These are phyloP conservation scores for Andricus quercusramuli DNA, from an alignment of 2,888 invertebrate species.

Conservation along the genomic window DNA sequence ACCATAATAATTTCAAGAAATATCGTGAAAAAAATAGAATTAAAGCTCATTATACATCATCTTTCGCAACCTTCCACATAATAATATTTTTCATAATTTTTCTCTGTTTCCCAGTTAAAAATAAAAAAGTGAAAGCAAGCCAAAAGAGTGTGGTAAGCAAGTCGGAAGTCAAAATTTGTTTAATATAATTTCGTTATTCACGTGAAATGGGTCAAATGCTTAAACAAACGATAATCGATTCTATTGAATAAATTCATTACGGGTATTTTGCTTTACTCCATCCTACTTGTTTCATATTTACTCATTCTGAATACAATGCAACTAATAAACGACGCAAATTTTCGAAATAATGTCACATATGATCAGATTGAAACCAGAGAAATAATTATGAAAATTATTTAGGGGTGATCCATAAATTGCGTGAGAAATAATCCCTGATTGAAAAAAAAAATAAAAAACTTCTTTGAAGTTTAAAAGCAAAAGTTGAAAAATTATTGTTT, in stretches of 20 bases:
- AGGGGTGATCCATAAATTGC: too few species aligned
- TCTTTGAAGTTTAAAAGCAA: too few species aligned
- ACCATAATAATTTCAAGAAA: too few species aligned
- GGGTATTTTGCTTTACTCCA: neutral
- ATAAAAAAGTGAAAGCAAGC: too few species aligned
- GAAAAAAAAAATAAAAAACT: neutral
- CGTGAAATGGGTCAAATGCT: constrained; percentile 15
- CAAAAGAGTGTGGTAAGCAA: neutral
- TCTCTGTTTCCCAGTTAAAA: too few species aligned
- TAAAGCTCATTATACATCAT: too few species aligned
- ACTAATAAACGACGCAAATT: constrained; percentile 7
- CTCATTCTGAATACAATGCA: neutral
- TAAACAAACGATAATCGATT: constrained; percentile 3
- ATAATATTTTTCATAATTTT: too few species aligned
- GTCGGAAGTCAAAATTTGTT: neutral
- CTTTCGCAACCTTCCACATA: too few species aligned
- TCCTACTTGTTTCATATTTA: constrained; percentile 7
- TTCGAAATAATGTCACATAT: neutral
- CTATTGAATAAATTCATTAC: constrained; percentile 6
- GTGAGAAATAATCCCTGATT: too few species aligned
- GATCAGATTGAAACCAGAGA: neutral
- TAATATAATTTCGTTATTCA: neutral
- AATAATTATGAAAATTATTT: neutral
- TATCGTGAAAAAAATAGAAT: too few species aligned
- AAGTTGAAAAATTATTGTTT: too few species aligned